Evolutionary conservation across 2,888 invertebrate species (phyloP).

Genomic region (Uropetala carovei): DNA sequence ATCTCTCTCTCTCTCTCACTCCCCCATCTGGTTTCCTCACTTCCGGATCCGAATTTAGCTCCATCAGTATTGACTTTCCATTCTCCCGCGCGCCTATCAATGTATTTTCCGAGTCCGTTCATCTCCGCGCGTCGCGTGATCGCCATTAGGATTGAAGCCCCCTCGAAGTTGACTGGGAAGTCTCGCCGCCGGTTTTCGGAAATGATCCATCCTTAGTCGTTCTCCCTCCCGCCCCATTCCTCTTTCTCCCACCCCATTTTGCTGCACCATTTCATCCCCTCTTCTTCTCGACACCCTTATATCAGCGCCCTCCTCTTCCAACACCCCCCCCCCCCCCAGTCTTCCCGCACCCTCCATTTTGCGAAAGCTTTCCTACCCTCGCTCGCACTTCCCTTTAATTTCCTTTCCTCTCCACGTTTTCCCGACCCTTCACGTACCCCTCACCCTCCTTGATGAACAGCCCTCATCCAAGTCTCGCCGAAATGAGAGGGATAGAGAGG

Average conservation of each 20-base stretch:
- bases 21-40: not conserved
- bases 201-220: not conserved
- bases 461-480: not conserved
- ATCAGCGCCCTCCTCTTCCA: not conserved
- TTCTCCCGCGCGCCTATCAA: too few relatives aligned
- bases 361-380: not conserved
- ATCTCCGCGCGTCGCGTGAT: too few relatives aligned
- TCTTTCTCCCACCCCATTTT: not conserved
- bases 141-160: too few relatives aligned
- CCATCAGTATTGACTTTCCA: too few relatives aligned
- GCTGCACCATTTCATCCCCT: too few relatives aligned
- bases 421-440: not conserved
- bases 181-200: not conserved
- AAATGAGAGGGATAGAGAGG: too few relatives aligned
- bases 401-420: not conserved
- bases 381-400: constrained; percentile 2
- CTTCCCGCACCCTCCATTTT: not conserved
- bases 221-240: not conserved
- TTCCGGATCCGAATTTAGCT: too few relatives aligned
- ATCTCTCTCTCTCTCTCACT: not conserved
- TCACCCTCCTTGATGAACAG: not conserved
- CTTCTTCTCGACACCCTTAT: too few relatives aligned
- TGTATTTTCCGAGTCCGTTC: too few relatives aligned
- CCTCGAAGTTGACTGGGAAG: not conserved
- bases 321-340: not conserved